Evolutionary conservation across 1,140 invertebrate genomes (phyloP), one percentile per base, ranked within the genome.

Genomic region (Phortica variegata): DNA sequence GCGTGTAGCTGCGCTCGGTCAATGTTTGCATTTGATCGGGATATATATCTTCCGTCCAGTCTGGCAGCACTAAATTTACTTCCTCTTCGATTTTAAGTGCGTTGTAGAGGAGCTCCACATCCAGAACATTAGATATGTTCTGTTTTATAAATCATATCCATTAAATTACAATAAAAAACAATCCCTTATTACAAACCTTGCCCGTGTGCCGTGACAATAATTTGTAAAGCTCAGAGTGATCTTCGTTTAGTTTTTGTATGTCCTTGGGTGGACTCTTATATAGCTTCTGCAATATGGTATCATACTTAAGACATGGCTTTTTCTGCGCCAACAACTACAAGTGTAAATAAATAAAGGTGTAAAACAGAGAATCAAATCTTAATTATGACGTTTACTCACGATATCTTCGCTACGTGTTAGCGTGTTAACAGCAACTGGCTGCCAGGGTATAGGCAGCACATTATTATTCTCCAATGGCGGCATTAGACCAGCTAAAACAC

Each of bases 351-450:
- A 6, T 39, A 31, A 26, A 29, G 19, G 1, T 34, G 16, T 5
- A 8, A 13, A n/a, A n/a, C n/a, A n/a, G n/a, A n/a, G n/a, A n/a
- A n/a, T n/a, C n/a, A n/a, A 29, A 19, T 17, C 17, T 16, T 10
- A 13, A 21, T 19, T 29, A 46, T 34, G 16, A 15, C 16, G 29
- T 17, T 15, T 32, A 77, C 76, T 77, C 80, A 91, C 89, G 71
- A 84, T 84, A 73, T 92, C 89, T 29, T 84, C 58, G 17, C 79
- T 53, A 39, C 79, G 81, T 0, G 88, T 85, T 32, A 84, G 74
- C 4, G 87, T 85, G 75, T 91, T 87, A 12, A 96, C 84, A 1
- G 93, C 89, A 59, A 96, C 85, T 0, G 93, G 93, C 59, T 91
- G 89, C 93, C 93, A 97, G 1, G 76, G 61, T 34, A 96, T 77